phyloP scores from a whole-genome alignment of 2,888 invertebrate species.

The Podotricha telesiphe region DNA sequence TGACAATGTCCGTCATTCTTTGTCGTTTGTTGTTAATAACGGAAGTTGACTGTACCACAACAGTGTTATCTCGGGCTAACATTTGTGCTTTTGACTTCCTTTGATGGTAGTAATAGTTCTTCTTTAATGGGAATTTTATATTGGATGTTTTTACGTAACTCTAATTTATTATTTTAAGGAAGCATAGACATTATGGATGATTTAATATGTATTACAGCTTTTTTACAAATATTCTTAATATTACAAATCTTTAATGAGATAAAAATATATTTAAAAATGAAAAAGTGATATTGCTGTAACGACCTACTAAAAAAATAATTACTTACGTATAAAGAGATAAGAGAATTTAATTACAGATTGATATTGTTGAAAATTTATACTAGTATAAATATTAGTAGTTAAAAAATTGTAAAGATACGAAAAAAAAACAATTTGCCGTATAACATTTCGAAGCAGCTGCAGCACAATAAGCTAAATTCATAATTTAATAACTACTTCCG shows the following conservation, averaged over 20 bases:
- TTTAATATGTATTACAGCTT: too few species aligned
- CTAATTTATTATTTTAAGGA: not conserved
- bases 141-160: conserved; percentile 9
- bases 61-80: conserved; percentile 49
- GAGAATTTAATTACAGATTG: too few species aligned
- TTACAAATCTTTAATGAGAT: too few species aligned
- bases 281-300: too few species aligned
- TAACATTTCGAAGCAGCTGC: conserved; percentile 48
- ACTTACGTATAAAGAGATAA: too few species aligned
- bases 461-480: conserved; percentile 58
- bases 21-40: conserved; percentile 46
- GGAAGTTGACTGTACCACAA: conserved; percentile 51
- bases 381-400: too few species aligned
- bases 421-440: not conserved
- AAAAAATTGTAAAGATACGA: not conserved
- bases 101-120: conserved; percentile 35
- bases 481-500: conserved; percentile 58
- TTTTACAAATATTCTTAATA: too few species aligned
- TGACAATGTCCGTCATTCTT: conserved; percentile 50
- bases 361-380: too few species aligned
- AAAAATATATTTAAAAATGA: too few species aligned
- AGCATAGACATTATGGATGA: not conserved
- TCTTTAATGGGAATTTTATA: conserved; percentile 7
- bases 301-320: not conserved
- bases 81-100: conserved; percentile 52